Base-by-base conservation (phyloP, 1,140 invertebrate genomes). In the Atta cephalotes region DNA sequence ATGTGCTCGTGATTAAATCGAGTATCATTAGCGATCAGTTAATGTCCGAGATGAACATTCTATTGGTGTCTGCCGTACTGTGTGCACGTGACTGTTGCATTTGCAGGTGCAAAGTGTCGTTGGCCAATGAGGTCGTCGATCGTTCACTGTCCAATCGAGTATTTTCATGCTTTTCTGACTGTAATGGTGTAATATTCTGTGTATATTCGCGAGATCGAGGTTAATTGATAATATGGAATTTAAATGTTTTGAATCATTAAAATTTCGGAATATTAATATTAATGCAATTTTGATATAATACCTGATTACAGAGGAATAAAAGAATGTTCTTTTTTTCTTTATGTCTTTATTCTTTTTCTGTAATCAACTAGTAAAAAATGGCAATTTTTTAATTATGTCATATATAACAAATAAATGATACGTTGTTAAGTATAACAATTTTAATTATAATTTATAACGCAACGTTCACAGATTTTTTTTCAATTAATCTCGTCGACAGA, bases 131-230 rank as follows among this genome's bases (percentile, higher is more conserved):
- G 88, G 66, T 65, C 81, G 86, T 63, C 87, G 79, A 91, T 92
- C 90, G 70, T 86, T 92, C 90, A 87, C 60, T 87, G 87, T 92
- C 85, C 87, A 80, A 85, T 86, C 68, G 81, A 58, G 62, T 77
- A 84, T 90, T 87, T 88, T 87, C 68, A 68, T 51, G 79, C 77
- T 62, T 53, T 39, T 21, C 25, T 49, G 56, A 70, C 78, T 68
- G 5, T 9, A 51, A 21, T 66, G n/a, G 53, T 9, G 45, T 72
- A 25, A 78, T 49, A 39, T 56, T n/a, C 66, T 62, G 45, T 53
- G 49, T 45, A 9, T 10, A 45, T 10, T 49, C 49, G 16, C 28
- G 45, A 63, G 58, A 92, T 92, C 88, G 89, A 53, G 89, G 87
- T 91, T 92, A 92, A 92, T 91, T 87, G 18, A 45, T 53, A 91